These are phyloP conservation scores for Macrobrachium nipponense DNA, from an alignment of 1,140 invertebrate species.

Conservation along the genomic window DNA sequence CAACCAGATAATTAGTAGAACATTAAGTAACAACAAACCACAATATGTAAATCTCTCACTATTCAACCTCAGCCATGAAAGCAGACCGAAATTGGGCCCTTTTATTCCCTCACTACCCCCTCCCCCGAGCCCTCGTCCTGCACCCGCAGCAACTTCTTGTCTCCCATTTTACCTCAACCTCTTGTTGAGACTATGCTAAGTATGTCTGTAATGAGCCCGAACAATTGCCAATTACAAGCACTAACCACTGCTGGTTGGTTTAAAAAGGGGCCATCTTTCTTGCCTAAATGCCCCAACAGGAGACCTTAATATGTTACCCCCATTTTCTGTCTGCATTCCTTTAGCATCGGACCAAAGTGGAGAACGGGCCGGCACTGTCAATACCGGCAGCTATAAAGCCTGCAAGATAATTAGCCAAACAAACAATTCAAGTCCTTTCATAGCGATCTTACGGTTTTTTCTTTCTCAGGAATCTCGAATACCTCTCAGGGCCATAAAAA, in stretches of 20 bases:
- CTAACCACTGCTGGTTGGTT: constrained; percentile 5
- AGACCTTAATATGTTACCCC: constrained; percentile 7
- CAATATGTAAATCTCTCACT: too few relatives aligned
- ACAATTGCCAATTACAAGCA: constrained; percentile 16
- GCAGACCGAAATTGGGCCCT: too few relatives aligned
- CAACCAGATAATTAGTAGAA: too few relatives aligned
- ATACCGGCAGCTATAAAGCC: neutral
- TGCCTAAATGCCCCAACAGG: constrained; percentile 2
- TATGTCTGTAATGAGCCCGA: constrained; percentile 1
- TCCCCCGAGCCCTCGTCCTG: too few relatives aligned
- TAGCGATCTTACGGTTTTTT: too few relatives aligned
- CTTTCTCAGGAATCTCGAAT: neutral
- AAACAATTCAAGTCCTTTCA: too few relatives aligned
- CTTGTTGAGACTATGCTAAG: constrained; percentile 5
- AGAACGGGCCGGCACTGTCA: neutral
- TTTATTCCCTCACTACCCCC: too few relatives aligned
- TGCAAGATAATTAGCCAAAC: too few relatives aligned
- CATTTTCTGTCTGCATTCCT: constrained; percentile 14
- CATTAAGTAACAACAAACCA: too few relatives aligned
- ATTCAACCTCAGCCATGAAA: too few relatives aligned
- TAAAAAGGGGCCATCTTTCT: constrained; percentile 9
- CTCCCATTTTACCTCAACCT: neutral
- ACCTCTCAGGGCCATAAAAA: neutral
- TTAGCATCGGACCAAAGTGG: neutral
- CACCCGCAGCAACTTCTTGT: neutral